phyloP scores from a whole-genome alignment of 37 sponge, comb jelly and placozoan species.

The Aphrocallistes beatrix region DNA sequence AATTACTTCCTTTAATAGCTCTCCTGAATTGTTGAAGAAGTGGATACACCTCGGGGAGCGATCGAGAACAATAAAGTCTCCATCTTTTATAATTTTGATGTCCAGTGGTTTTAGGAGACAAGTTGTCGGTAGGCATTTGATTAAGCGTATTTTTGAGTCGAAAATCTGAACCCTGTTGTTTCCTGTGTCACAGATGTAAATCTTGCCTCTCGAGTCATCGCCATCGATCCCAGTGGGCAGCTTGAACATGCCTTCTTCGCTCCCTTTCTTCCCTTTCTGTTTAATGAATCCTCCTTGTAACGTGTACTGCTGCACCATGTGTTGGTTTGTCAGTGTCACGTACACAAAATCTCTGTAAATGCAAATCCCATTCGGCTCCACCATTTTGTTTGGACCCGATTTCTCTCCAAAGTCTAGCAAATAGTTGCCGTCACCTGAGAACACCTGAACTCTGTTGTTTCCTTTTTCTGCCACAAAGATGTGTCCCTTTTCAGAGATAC shows the following conservation, averaged over 20 bases:
- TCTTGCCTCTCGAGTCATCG: neutral
- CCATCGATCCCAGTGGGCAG: neutral
- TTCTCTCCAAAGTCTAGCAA: neutral
- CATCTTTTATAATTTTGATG: neutral
- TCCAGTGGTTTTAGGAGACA: neutral
- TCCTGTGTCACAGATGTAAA: neutral
- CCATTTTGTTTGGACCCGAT: neutral
- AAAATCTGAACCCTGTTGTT: slow-evolving; percentile 5
- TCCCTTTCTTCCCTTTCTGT: neutral
- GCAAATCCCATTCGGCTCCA: neutral
- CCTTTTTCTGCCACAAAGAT: neutral
- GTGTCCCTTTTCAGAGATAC: neutral
- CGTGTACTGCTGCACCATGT: neutral
- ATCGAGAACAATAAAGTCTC: neutral
- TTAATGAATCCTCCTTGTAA: neutral
- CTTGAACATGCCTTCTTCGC: neutral
- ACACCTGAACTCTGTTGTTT: neutral
- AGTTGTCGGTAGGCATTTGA: neutral
- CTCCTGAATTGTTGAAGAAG: neutral
- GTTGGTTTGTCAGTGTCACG: neutral
- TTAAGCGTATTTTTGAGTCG: neutral
- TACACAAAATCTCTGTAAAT: neutral
- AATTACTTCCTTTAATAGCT: neutral
- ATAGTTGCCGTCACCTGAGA: neutral
- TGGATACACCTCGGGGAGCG: neutral